Percentiles rank a stretch among this genome's conserved stretches.
Conservation (phyloP, 2,113 vertebrate species). For the Peucedramus taeniatus region DNA sequence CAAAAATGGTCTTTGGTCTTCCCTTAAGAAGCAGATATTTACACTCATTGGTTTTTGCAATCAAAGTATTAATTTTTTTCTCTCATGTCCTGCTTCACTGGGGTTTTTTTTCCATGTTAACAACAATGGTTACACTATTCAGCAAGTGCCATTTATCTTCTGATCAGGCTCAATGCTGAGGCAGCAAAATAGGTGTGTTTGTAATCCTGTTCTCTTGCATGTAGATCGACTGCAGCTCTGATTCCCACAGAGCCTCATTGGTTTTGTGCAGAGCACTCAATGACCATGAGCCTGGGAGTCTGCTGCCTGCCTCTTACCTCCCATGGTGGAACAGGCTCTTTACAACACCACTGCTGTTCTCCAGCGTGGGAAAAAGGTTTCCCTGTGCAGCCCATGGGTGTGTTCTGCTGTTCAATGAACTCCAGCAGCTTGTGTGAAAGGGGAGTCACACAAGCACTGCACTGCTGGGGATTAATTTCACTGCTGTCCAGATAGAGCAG, state of each 20-base stretch:
- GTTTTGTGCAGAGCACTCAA: background rate
- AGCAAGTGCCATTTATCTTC: slow-evolving; percentile 5
- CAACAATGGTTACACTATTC: background rate
- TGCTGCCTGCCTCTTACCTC: background rate
- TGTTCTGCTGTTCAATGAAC: background rate
- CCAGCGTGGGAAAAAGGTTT: background rate
- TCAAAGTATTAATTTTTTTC: background rate
- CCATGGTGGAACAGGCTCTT: background rate
- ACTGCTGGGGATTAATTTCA: background rate
- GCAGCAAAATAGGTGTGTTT: background rate
- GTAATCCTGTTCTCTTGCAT: background rate
- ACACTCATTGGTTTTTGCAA: background rate
- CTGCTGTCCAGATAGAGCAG: background rate
- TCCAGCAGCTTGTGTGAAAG: background rate
- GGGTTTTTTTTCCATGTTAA: background rate
- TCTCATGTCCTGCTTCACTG: background rate
- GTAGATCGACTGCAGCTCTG: background rate
- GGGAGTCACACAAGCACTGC: background rate
- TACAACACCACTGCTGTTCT: background rate
- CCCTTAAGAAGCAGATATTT: background rate
- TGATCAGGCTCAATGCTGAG: background rate
- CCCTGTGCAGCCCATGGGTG: accelerated
- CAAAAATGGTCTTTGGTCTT: background rate
- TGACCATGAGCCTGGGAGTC: background rate
- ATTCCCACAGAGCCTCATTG: background rate